Evolutionary conservation across 1,140 invertebrate species (phyloP), one percentile per base, ranked within the genome.

Genomic region (Drosophila kepulauana): DNA sequence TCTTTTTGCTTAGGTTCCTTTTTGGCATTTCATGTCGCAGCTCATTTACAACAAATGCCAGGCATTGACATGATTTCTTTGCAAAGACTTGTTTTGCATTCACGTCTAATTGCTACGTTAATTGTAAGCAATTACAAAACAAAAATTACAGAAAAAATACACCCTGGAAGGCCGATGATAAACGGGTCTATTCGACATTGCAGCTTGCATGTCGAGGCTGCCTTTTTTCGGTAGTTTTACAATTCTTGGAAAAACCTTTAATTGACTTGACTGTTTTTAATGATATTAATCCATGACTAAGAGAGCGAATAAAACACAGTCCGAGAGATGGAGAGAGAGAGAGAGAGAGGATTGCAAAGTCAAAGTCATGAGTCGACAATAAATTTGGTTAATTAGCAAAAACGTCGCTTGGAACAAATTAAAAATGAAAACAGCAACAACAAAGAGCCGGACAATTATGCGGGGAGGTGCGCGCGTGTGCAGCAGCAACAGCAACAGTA

Each of bases 41-140:
- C 63, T 84, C 79, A 78, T 88, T 80, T 84, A 64, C 80, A 78
- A 82, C 72, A 79, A 87, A 76, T 80, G 73, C 43, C 77, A 87
- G 84, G 69, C 84, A 88, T 88, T 88, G 84, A 86, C 82, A 86
- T 86, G 82, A 87, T 88, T 86, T 82, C 63, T 57, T 54, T 35
- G 61, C 69, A 41, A 30, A 45, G 65, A 62, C 62, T 67, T 61
- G 61, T 63, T 75, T 54, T 66, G 43, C 28, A 64, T 67, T 62
- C 57, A 10, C 57, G 25, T 56, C 80, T 86, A 86, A 85, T 82
- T 82, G 81, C 71, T 78, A 66, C 69, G 64, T 78, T 85, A 85
- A 85, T 79, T 87, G 84, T 66, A 52, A 61, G 59, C 81, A 88
- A 87, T 87, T 87, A 78, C 46, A 43, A 16, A 38, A 38, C 35